phyloP scores from a whole-genome alignment of 2,797 vertebrate species.

The Cercopithecus mitis region DNA sequence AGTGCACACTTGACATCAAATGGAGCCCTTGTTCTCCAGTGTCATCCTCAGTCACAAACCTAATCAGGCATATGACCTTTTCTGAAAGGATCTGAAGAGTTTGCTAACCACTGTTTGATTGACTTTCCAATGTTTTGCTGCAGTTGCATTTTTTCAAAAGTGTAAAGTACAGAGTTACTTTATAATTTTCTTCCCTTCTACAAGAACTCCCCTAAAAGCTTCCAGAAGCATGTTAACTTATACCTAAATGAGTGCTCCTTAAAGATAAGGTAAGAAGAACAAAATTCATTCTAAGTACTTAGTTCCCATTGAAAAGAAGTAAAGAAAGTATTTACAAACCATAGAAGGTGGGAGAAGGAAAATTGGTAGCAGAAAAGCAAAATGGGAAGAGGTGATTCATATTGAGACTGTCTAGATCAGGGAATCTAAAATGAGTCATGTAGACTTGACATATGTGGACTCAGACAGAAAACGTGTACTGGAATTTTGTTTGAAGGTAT shows the following conservation, averaged over 20 bases:
- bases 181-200: background rate
- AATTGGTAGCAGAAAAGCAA: background rate
- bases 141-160: conserved; percentile 23
- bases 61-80: conserved; percentile 65
- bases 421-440: background rate
- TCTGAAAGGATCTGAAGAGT: conserved; percentile 47
- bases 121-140: conserved; percentile 1
- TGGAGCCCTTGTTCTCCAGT: conserved; percentile 1
- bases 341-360: background rate
- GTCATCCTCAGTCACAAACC: conserved; percentile 60
- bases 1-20: conserved; percentile 26
- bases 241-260: background rate
- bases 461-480: background rate
- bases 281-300: background rate
- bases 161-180: background rate
- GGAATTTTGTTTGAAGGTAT: background rate
- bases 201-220: background rate
- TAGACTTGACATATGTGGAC: background rate
- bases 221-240: background rate
- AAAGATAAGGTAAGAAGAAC: conserved; percentile 17
- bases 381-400: background rate
- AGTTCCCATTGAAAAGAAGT: background rate
- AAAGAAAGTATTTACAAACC: conserved; percentile 16
- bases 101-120: conserved; percentile 28
- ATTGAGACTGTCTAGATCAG: background rate